Base-by-base conservation (phyloP, 2,888 invertebrate genomes). In the Spisula solida region DNA sequence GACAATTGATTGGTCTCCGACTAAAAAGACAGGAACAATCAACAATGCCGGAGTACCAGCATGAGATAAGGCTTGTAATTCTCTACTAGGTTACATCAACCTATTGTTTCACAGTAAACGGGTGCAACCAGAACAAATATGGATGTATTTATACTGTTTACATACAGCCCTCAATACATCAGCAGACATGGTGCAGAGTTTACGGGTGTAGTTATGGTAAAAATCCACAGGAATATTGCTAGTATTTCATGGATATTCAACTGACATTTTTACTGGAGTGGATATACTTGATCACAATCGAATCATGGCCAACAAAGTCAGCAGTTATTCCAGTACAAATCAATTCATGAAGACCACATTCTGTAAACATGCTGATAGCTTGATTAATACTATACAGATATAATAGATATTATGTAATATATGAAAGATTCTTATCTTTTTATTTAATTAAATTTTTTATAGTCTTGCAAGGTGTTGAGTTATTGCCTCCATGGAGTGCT, bases 21-120 rank as follows among this genome's bases (percentile, higher is more conserved):
- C 25, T 25, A 34, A 75, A 75, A 75, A 31, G 75, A 75, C 75
- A 75, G 31, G 31, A 25, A 75, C 75, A 75, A 75, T 12, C 31
- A 31, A 34, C 25, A 75, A 5, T 75, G 31, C 16, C 75, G 2
- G 4, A 16, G 34, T 34, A 75, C 29, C 75, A 75, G 29, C 34
- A 75, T 25, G 34, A 75, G 75, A 75, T 75, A 31, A 18, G 31
- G 20, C 34, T 34, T 2, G 18, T 75, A 41, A 41, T 34, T 18
- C 14, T 34, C 75, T 18, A 31, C 16, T 34, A 75, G 12, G 4
- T 16, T 18, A 75, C 75, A 34, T 75, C 75, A n/a, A 66, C 20
- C 25, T n/a, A 25, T 66, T 66, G 60, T 8, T 51, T 16, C 6
- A 66, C 1, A 4, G 25, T n/a, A 25, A n/a, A 60, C 14, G 60